Base-by-base conservation (phyloP, 2,888 invertebrate genomes). In the Drosophila kuntzei region DNA sequence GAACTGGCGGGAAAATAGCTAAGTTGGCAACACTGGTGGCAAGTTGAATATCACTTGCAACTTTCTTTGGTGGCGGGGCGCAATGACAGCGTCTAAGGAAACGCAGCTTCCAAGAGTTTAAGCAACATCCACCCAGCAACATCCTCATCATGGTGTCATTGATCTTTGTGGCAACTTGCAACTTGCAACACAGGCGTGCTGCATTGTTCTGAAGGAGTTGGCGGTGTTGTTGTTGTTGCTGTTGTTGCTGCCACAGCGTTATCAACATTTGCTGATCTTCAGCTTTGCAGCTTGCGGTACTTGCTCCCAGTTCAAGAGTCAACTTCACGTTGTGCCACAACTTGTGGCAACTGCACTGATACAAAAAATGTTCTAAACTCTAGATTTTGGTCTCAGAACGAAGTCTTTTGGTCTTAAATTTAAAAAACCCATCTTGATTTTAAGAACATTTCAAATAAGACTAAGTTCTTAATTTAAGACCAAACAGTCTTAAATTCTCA, bases 271-370 rank as follows among this genome's bases (percentile, higher is more conserved):
- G 50, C 69, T 61, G 78, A 76, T 76, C 76, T 54, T 53, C 53
- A 61, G 60, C 60, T 46, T 61, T 78, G 67, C 72, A 79, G 81
- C 65, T 72, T 84, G 84, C 89, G 84, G 84, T 88, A 84, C 80
- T 86, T 86, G 86, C 65, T 65, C 53, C 58, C 67, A 76, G 85
- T 85, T 85, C 89, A 85, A 85, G 86, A 87, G 88, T 85, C 84
- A 87, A 61, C 71, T 22, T 59, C 62, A 70, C 63, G 54, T 59
- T 37, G 25, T 11, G 29, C 29, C 29, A 41, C 53, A 41, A n/a
- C 22, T 41, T 41, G 39, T 39, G 37, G 39, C 29, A 22, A 22
- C 41, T 51, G 18, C 22, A n/a, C n/a, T 39, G 18, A n/a, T n/a
- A n/a, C n/a, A n/a, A n/a, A n/a, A n/a, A n/a, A n/a, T n/a, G n/a